Percentiles rank a stretch among this genome's conserved stretches.
Evolutionary conservation across 2,888 invertebrate species (phyloP).

Genomic region (Drosophila hamatofila): DNA sequence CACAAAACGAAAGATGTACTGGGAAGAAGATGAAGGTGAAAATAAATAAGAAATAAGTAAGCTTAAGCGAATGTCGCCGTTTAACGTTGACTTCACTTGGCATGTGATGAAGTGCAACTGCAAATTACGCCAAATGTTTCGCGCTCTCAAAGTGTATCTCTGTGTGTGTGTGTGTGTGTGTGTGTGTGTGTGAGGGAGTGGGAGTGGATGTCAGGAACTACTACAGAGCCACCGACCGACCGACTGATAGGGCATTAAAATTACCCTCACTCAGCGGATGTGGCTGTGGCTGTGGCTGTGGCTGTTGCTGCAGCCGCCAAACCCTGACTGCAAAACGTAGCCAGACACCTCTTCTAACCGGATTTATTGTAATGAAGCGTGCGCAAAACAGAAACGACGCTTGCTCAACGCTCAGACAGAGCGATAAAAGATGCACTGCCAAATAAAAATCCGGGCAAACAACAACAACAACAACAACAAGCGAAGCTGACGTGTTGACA

Average conservation of each 20-base stretch:
- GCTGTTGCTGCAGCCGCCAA: conserved; percentile 14
- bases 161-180: background rate
- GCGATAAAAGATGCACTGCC: conserved; percentile 75
- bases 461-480: conserved; percentile 30
- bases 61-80: conserved; percentile 33
- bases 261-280: conserved; percentile 65
- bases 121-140: conserved; percentile 39
- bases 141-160: background rate
- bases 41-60: conserved; percentile 32
- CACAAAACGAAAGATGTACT: background rate
- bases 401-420: conserved; percentile 44
- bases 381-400: conserved; percentile 78
- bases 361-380: conserved; percentile 84
- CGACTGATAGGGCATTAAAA: conserved; percentile 79
- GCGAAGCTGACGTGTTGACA: conserved; percentile 72
- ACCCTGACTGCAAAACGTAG: conserved; percentile 8
- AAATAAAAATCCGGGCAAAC: conserved; percentile 53
- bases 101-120: conserved; percentile 60
- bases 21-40: conserved; percentile 1
- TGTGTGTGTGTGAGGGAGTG: too few species aligned
- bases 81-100: conserved; percentile 51
- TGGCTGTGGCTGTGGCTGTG: conserved; percentile 6
- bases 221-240: conserved; percentile 6
- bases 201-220: conserved; percentile 6
- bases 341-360: conserved; percentile 66